Conservation (phyloP, 2,888 invertebrate species). For the Torymus auratus region DNA sequence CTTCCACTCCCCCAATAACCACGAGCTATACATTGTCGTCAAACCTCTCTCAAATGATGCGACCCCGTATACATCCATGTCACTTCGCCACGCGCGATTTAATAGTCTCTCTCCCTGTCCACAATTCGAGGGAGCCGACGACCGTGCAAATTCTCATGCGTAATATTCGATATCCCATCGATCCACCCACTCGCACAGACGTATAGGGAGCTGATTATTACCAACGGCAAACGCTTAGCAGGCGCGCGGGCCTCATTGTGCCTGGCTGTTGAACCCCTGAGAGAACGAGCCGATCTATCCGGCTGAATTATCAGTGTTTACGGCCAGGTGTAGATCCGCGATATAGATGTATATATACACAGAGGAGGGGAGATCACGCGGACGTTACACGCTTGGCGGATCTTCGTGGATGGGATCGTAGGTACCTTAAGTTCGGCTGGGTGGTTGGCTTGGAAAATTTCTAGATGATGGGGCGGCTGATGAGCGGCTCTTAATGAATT, state of each 20-base stretch:
- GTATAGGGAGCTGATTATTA: constrained; percentile 65
- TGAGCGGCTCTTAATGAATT: no score
- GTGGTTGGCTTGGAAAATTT: no score
- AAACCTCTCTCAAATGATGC: not conserved
- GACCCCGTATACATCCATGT: not conserved
- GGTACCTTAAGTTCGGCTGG: no score
- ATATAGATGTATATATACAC: constrained; percentile 21
- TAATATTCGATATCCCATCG: constrained; percentile 50
- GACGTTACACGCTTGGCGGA: not conserved
- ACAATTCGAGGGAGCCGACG: constrained; percentile 39
- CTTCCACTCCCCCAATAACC: no score
- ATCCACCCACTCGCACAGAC: constrained; percentile 45
- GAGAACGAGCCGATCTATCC: constrained; percentile 63
- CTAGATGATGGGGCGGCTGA: no score
- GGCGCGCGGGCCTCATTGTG: constrained; percentile 66
- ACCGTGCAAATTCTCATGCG: constrained; percentile 61
- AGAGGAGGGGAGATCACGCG: constrained; percentile 57
- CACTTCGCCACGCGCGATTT: not conserved
- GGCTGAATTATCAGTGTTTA: constrained; percentile 51
- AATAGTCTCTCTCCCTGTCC: no score
- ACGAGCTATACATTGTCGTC: no score
- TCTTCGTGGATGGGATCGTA: not conserved
- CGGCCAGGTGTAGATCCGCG: constrained; percentile 20
- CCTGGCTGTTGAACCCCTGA: constrained; percentile 72
- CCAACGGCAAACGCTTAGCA: constrained; percentile 64